Evolutionary conservation across 2,888 invertebrate genomes (phyloP), one percentile per base, ranked within the genome.

Genomic region (Mythimna vitellina): DNA sequence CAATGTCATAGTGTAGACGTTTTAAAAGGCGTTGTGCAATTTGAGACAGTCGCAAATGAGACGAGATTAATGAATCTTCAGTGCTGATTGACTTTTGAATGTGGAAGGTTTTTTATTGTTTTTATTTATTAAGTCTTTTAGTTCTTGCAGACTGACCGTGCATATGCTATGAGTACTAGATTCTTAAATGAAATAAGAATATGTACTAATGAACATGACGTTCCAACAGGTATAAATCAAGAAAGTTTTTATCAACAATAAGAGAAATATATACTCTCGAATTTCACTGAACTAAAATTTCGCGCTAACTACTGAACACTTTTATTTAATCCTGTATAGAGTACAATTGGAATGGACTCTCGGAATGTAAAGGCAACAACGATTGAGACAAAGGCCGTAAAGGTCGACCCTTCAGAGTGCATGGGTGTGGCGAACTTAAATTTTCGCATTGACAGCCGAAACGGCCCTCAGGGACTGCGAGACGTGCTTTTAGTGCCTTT

Each of bases 401-500:
- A 93, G 95, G 93, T 94, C 95, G 94, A 93, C 95, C 95, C 95
- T 93, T 92, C 89, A 89, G 92, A 96, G 96, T 96, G 96, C 92
- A 95, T 96, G 96, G 96, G 96, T 92, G 96, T 96, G 96, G 94
- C 92, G 90, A 89, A 88, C 94, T 95, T 96, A 96, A 96, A 96
- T 96, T 95, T 95, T 93, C 95, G 91, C 96, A 96, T 96, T 96
- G 96, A 96, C 96, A 96, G 96, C 93, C 94, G 93, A 95, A 96
- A 96, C 93, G 92, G 95, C 96, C 96, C 93, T 91, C 75, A 93
- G 96, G 96, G 96, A 95, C 92, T 88, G 88, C 89, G 90, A 91
- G 93, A 92, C 93, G 91, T 93, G 94, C 95, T 95, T 94, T 96
- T 95, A 96, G 95, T 94, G 92, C 96, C 93, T 96, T 96, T 96